These are phyloP conservation scores for Dilophus febrilis DNA, from an alignment of 2,888 invertebrate species.

Conservation along the genomic window DNA sequence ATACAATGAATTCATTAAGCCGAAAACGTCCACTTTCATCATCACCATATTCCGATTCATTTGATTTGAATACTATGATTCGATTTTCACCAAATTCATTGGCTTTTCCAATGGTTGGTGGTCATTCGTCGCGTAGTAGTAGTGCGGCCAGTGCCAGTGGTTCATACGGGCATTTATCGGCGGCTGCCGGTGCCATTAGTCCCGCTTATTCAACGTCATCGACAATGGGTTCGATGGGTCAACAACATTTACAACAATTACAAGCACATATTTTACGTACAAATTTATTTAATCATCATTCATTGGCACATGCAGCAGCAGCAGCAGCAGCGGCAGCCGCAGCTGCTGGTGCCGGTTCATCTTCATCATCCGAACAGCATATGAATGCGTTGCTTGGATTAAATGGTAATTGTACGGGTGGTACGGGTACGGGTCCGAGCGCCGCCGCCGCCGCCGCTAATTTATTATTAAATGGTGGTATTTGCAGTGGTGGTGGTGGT, in stretches of 20 bases:
- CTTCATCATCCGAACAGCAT: too few relatives aligned
- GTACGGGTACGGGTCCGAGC: too few relatives aligned
- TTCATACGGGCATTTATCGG: constrained; percentile 91
- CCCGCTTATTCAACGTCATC: constrained; percentile 38
- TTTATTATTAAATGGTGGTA: constrained; percentile 14
- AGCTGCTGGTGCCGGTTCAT: too few relatives aligned
- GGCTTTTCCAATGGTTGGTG: constrained; percentile 60
- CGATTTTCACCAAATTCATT: constrained; percentile 87
- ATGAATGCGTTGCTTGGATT: constrained; percentile 6
- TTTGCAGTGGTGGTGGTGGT: constrained; percentile 1
- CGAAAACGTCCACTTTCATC: constrained; percentile 87
- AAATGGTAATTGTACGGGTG: too few relatives aligned
- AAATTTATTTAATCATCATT: constrained; percentile 25
- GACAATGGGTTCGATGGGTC: constrained; percentile 1
- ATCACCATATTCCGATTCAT: constrained; percentile 87
- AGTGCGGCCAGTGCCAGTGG: constrained; percentile 87
- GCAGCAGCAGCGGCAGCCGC: constrained; percentile 29
- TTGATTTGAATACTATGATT: constrained; percentile 91
- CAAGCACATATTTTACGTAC: constrained; percentile 65
- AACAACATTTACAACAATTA: constrained; percentile 49
- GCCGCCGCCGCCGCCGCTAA: too few relatives aligned
- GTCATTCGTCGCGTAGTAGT: constrained; percentile 53
- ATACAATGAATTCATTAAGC: constrained; percentile 47
- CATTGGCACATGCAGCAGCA: constrained; percentile 17
- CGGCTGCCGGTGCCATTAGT: constrained; percentile 69